Evolutionary conservation across 1,140 invertebrate genomes (phyloP), one percentile per base, ranked within the genome.

Genomic region (Subanguina moxae): DNA sequence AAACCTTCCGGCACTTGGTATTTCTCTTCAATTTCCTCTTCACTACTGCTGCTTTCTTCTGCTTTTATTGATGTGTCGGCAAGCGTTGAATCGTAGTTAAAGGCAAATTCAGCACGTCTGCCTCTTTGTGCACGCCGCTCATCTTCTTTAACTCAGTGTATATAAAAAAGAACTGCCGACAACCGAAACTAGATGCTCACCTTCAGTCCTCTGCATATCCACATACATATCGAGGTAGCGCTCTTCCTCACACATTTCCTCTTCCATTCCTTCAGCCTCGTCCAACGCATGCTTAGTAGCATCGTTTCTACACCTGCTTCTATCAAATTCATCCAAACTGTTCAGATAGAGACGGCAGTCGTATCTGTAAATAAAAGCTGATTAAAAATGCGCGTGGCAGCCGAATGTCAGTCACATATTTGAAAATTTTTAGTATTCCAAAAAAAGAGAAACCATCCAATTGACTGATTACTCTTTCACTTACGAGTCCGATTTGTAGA

Each of bases 321-420:
- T 57, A 23, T 59, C 64, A n/a, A 66, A 72, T 43, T 77, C 62
- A 42, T 74, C 65, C 13, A 80, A 59, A 23, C 72, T 72, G 43
- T 89, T 87, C 83, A 94, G 86, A 57, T 91, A 89, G 59, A 91
- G 91, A 68, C 94, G 87, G 66, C 90, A 91, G 87, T 97, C 94
- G 86, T 96, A 97, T 86, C 94, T 97, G 80, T 56, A 82, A 76
- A 42, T n/a, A 1, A 38, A 56, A 63, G 62, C 13, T 19, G 21
- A 38, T 38, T 11, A 38, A 38, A 38, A 38, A 38, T 3, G 3
- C 32, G 3, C 3, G 32, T 11, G 32, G 32, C 3, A 38, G 32
- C 3, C 11, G 11, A 5, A 11, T 38, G 32, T 38, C 11, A 38
- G 3, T 38, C 11, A 38, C 11, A 11, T 5, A 38, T 38, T 38